Conservation (phyloP, 2,888 invertebrate species). For the Dolomedes plantarius region DNA sequence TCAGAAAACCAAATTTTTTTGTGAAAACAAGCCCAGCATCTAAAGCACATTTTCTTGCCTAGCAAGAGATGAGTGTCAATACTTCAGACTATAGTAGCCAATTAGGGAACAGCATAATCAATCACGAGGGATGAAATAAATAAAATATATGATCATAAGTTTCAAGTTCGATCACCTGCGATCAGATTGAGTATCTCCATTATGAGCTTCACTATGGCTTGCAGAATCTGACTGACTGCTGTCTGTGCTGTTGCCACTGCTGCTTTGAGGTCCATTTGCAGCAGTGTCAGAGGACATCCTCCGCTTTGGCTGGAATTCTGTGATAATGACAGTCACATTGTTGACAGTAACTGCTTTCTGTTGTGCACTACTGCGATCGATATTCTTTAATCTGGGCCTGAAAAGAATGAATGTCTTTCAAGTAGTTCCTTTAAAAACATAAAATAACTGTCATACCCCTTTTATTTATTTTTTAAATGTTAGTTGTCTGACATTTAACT, state of each 20-base stretch:
- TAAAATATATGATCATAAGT: not conserved
- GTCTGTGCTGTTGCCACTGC: slow-evolving; percentile 67
- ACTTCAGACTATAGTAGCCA: not conserved
- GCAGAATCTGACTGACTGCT: slow-evolving; percentile 70
- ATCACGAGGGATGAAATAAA: slow-evolving; percentile 17
- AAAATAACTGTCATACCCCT: no score
- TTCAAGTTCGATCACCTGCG: slow-evolving; percentile 51
- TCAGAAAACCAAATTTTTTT: no score
- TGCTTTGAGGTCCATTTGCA: slow-evolving; percentile 65
- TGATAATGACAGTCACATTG: slow-evolving; percentile 97
- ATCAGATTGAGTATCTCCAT: slow-evolving; percentile 61
- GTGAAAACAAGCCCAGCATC: no score
- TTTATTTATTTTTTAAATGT: no score
- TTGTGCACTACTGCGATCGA: slow-evolving; percentile 93
- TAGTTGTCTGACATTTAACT: no score
- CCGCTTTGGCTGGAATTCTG: slow-evolving; percentile 83
- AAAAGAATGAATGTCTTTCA: slow-evolving; percentile 69
- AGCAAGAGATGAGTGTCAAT: slow-evolving; percentile 1
- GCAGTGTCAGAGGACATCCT: slow-evolving; percentile 70
- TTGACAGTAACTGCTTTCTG: slow-evolving; percentile 97
- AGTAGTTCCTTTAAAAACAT: no score
- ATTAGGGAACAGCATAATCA: not conserved
- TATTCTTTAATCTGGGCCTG: slow-evolving; percentile 89
- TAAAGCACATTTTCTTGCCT: no score
- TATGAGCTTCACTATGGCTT: slow-evolving; percentile 63